Percentiles rank a stretch among this genome's conserved stretches.
Conservation (phyloP, 2,797 vertebrate species). For the Poeciliopsis gracilis region DNA sequence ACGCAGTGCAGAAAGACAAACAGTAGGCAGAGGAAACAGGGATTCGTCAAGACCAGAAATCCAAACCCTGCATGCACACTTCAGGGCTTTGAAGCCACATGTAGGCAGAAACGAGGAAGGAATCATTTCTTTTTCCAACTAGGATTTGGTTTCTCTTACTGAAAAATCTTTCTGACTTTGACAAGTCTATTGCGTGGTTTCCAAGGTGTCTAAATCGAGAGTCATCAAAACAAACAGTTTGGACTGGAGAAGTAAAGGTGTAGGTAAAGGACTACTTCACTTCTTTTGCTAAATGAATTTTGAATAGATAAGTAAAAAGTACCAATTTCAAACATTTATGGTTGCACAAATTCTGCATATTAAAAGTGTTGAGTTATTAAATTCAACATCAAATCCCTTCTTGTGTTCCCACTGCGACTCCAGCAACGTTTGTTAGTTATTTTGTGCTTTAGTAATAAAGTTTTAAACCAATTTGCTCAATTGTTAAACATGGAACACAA, state of each 20-base stretch:
- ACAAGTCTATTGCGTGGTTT: not conserved
- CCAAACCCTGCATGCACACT: conserved; percentile 35
- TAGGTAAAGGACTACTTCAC: not conserved
- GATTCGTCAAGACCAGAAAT: conserved; percentile 7
- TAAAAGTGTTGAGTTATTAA: not conserved
- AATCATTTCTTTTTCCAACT: not conserved
- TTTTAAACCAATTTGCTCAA: not conserved
- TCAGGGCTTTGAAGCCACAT: not conserved
- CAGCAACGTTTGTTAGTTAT: not conserved
- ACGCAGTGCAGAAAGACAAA: not conserved
- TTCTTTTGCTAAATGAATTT: not conserved
- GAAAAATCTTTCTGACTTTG: not conserved
- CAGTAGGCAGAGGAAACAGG: not conserved
- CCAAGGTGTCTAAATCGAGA: not conserved
- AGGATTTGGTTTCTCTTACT: not conserved
- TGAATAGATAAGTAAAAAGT: not conserved
- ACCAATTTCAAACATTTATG: not conserved
- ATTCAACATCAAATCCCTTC: not conserved
- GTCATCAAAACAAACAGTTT: not conserved
- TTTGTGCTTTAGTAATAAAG: not conserved
- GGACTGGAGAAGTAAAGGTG: not conserved
- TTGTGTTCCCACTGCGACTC: not conserved
- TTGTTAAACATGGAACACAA: not conserved
- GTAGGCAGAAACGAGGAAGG: not conserved
- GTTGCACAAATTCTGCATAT: not conserved